phyloP scores from a whole-genome alignment of 2,888 invertebrate species.

The Pachliopta kotzebuea region DNA sequence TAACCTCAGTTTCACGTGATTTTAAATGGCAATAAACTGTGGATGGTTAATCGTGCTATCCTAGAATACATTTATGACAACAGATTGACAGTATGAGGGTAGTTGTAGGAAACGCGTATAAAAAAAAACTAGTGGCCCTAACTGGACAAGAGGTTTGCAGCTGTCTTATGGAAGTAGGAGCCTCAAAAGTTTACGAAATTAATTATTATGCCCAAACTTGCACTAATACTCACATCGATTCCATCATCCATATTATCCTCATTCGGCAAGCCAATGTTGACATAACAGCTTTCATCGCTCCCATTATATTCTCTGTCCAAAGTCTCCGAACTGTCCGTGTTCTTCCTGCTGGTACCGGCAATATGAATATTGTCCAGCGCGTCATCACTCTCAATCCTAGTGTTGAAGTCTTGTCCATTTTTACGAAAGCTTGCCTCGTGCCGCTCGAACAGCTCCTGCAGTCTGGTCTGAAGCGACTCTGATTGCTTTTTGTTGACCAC shows the following conservation, averaged over 20 bases:
- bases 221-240: constrained; percentile 49
- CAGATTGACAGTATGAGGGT: no score
- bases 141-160: no score
- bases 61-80: no score
- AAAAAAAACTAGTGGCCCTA: no score
- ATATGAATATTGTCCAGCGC: constrained; percentile 62
- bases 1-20: no score
- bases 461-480: constrained; percentile 67
- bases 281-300: constrained; percentile 65
- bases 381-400: constrained; percentile 60
- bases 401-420: constrained; percentile 48
- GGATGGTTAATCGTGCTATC: no score
- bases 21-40: no score
- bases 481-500: constrained; percentile 71
- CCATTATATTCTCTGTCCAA: constrained; percentile 63
- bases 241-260: constrained; percentile 51
- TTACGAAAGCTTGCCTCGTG: constrained; percentile 69
- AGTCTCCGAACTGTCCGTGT: constrained; percentile 69
- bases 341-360: constrained; percentile 66
- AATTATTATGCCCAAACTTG: background rate
- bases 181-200: no score
- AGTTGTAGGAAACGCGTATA: no score
- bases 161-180: no score
- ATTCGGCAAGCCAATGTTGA: constrained; percentile 39
- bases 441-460: constrained; percentile 68